Evolutionary conservation across 2,797 vertebrate genomes (phyloP).

Genomic region (Dryobates pubescens): DNA sequence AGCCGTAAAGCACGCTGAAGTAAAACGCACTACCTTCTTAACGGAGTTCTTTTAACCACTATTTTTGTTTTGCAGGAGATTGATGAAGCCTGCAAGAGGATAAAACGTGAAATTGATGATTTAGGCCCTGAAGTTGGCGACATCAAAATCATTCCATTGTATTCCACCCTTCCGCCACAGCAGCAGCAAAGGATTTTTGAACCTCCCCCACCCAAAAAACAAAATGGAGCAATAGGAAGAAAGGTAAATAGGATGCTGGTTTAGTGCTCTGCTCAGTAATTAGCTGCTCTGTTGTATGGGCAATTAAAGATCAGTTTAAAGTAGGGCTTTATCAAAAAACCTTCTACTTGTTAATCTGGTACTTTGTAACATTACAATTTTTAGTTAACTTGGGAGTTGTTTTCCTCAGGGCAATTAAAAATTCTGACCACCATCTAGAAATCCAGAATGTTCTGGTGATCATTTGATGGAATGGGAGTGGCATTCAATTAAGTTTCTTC

Average conservation of each 20-base stretch:
- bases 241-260: conserved; percentile 81
- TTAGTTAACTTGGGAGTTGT: neutral
- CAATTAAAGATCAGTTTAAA: neutral
- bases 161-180: conserved; percentile 96
- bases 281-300: neutral
- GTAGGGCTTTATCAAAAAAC: too few relatives aligned
- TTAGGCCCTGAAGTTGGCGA: conserved; percentile 98
- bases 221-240: conserved; percentile 95
- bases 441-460: neutral
- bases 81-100: conserved; percentile 98
- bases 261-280: neutral
- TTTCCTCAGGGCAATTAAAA: neutral
- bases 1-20: neutral
- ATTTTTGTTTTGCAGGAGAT: conserved; percentile 87
- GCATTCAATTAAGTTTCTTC: neutral
- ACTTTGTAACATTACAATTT: neutral
- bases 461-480: neutral
- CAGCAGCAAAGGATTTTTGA: conserved; percentile 99
- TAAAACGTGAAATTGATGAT: conserved; percentile 98
- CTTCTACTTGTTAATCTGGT: too few relatives aligned
- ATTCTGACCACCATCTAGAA: neutral
- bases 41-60: neutral
- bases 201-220: conserved; percentile 94
- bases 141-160: conserved; percentile 99
- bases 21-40: neutral